Percentiles rank a stretch among this genome's conserved stretches.
Evolutionary conservation across 2,797 vertebrate genomes (phyloP).

Genomic region (Anguilla pacifica): DNA sequence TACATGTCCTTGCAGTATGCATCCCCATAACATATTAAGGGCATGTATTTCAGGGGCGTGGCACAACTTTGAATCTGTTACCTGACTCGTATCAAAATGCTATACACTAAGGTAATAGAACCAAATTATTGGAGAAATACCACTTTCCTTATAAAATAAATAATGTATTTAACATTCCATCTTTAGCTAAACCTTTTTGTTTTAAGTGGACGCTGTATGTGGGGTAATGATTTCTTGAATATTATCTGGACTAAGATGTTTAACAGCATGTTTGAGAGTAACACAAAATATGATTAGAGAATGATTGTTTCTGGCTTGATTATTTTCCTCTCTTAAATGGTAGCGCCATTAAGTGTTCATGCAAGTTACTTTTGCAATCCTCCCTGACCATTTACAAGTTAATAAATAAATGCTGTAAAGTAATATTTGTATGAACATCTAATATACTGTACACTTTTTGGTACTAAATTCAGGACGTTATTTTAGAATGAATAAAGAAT

Average conservation of each 20-base stretch:
- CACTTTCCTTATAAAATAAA: background rate
- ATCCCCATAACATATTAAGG: background rate
- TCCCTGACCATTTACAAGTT: background rate
- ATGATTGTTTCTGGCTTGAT: background rate
- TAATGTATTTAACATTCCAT: background rate
- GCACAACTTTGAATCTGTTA: background rate
- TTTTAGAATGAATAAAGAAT: background rate
- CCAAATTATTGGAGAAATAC: background rate
- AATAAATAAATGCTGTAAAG: background rate
- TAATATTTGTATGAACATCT: background rate
- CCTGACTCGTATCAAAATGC: background rate
- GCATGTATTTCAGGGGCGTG: background rate
- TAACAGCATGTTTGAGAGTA: background rate
- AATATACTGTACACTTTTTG: background rate
- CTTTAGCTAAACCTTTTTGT: background rate
- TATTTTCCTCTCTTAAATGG: background rate
- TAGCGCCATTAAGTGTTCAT: background rate
- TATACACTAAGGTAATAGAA: background rate
- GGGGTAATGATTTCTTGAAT: background rate
- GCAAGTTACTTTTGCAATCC: background rate
- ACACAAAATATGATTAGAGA: background rate
- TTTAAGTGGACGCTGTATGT: background rate
- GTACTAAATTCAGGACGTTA: background rate
- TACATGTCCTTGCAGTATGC: background rate
- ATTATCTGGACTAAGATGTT: background rate